These are phyloP conservation scores for Homarus gammarus DNA, from an alignment of 2,888 invertebrate species.

Conservation along the genomic window DNA sequence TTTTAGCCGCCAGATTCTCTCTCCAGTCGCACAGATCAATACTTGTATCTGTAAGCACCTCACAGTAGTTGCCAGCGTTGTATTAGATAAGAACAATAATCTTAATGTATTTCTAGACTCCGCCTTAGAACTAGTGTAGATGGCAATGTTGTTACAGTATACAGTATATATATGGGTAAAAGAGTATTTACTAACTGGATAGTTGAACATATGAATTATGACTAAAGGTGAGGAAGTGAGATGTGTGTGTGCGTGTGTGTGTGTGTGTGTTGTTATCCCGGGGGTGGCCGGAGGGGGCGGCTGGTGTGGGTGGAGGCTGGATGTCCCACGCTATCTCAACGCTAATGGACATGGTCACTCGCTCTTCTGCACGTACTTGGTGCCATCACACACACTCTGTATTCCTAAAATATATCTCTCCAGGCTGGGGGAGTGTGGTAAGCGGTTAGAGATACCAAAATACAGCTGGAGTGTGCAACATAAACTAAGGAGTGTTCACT, in stretches of 20 bases:
- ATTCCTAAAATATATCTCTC: too few relatives aligned
- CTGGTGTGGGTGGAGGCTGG: slow-evolving; percentile 26
- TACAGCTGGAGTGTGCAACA: not conserved
- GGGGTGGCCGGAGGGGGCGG: not conserved
- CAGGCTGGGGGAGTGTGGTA: not conserved
- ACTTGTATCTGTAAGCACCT: too few relatives aligned
- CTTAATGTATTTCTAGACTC: too few relatives aligned
- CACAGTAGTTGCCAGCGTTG: too few relatives aligned
- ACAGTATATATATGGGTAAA: too few relatives aligned
- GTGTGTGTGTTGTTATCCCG: not conserved
- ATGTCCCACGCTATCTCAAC: not conserved
- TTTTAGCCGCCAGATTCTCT: too few relatives aligned
- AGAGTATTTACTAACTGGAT: too few relatives aligned
- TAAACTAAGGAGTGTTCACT: not conserved
- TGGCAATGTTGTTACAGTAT: too few relatives aligned
- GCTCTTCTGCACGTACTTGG: not conserved
- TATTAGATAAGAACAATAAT: too few relatives aligned
- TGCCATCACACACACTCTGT: not conserved
- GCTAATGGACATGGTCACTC: not conserved
- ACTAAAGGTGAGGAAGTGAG: not conserved
- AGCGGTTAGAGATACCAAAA: not conserved
- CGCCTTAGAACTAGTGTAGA: too few relatives aligned
- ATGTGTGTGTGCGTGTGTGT: slow-evolving; percentile 49
- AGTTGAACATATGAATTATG: too few relatives aligned
- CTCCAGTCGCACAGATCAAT: too few relatives aligned